A percentile compares a stretch with the other conserved stretches of the same genome.
Evolutionary conservation across 2,888 invertebrate species (phyloP).

Genomic region (Orthonevra nobilis): DNA sequence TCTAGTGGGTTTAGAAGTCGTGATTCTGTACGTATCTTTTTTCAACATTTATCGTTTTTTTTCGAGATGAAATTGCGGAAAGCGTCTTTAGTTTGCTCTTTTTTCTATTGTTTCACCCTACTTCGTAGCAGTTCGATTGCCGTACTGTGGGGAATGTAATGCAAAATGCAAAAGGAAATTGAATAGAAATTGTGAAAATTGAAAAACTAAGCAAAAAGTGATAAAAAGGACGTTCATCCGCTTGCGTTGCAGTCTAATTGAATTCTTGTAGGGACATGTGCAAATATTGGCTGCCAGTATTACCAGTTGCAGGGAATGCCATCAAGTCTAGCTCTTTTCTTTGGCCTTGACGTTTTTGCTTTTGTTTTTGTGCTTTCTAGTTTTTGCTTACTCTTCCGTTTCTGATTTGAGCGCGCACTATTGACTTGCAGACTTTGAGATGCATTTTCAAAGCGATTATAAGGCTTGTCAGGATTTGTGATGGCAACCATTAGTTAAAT

Average conservation of each 20-base stretch:
- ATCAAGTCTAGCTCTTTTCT: conserved; percentile 35
- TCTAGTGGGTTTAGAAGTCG: conserved; percentile 52
- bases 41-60: conserved; percentile 49
- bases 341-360: conserved; percentile 26
- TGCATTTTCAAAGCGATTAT: conserved; percentile 26
- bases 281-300: conserved; percentile 63
- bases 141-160: conserved; percentile 39
- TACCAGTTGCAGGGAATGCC: conserved; percentile 57
- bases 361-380: not conserved
- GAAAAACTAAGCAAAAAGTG: conserved; percentile 43
- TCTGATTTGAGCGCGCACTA: too few species aligned
- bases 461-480: not conserved
- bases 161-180: conserved; percentile 62
- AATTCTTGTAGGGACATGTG: conserved; percentile 60
- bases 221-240: conserved; percentile 43
- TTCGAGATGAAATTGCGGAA: conserved; percentile 62
- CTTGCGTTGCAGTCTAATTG: conserved; percentile 63
- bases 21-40: conserved; percentile 25
- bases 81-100: conserved; percentile 39
- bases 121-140: conserved; percentile 46
- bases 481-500: not conserved
- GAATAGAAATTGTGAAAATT: conserved; percentile 67
- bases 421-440: conserved; percentile 14
- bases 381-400: not conserved
- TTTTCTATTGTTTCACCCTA: conserved; percentile 21